Percentiles rank a stretch among this genome's conserved stretches.
phyloP scores from a whole-genome alignment of 2,797 vertebrate genomes.

The Helostoma temminkii region DNA sequence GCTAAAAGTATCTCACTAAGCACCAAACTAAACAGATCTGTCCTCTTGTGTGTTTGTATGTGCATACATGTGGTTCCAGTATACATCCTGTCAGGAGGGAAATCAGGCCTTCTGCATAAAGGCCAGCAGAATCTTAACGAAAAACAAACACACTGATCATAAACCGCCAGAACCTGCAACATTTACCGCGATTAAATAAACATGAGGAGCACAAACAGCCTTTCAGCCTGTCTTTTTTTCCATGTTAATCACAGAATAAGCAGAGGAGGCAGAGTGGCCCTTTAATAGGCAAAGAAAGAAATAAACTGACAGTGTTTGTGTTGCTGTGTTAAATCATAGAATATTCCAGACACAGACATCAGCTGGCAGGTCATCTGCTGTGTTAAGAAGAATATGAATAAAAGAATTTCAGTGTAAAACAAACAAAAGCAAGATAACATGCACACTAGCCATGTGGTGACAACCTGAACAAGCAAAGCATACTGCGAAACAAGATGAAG shows the following conservation, averaged over 20 bases:
- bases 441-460: slow-evolving; percentile 24
- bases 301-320: slow-evolving; percentile 29
- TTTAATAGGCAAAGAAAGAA: slow-evolving; percentile 40
- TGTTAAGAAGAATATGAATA: slow-evolving; percentile 27
- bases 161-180: slow-evolving; percentile 65
- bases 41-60: slow-evolving; percentile 17
- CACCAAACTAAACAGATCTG: slow-evolving; percentile 26
- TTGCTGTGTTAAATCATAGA: slow-evolving; percentile 29
- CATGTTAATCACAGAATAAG: slow-evolving; percentile 71
- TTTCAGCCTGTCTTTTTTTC: slow-evolving; percentile 54
- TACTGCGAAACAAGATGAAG: slow-evolving; percentile 40
- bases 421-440: slow-evolving; percentile 26
- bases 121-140: slow-evolving; percentile 63
- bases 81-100: slow-evolving; percentile 29
- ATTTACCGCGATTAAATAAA: slow-evolving; percentile 79
- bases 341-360: slow-evolving; percentile 21
- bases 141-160: slow-evolving; percentile 69
- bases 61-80: slow-evolving; percentile 10
- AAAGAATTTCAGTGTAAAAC: slow-evolving; percentile 27
- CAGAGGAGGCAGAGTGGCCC: slow-evolving; percentile 44
- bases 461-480: slow-evolving; percentile 53
- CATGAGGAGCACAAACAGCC: slow-evolving; percentile 71
- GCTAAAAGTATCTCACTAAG: background rate
- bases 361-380: slow-evolving; percentile 30
- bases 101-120: slow-evolving; percentile 44